A percentile compares a stretch with the other conserved stretches of the same genome.
These are phyloP conservation scores for Nineta flava DNA, from an alignment of 2,888 invertebrate species.

Conservation along the genomic window DNA sequence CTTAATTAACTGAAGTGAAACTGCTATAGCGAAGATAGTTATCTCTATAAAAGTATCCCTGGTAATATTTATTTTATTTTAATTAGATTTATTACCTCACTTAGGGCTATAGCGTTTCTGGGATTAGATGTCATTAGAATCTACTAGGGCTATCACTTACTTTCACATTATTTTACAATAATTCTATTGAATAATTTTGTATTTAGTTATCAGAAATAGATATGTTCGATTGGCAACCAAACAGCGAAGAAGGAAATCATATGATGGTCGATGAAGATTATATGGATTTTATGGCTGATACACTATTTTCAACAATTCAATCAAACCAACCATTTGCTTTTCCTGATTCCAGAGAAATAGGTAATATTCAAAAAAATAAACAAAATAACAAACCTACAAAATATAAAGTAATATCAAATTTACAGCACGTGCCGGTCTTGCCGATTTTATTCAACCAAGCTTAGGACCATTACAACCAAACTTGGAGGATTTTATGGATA, in stretches of 20 bases:
- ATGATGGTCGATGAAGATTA: conserved; percentile 77
- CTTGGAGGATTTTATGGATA: conserved; percentile 89
- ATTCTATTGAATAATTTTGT: too few species aligned
- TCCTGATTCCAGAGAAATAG: conserved; percentile 92
- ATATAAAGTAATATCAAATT: conserved; percentile 12
- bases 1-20: too few species aligned
- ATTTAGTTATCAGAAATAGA: conserved; percentile 51
- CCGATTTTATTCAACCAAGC: conserved; percentile 97
- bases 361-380: conserved; percentile 34
- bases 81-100: too few species aligned
- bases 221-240: conserved; percentile 53
- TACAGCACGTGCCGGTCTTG: conserved; percentile 69
- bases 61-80: too few species aligned
- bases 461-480: conserved; percentile 93
- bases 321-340: conserved; percentile 84
- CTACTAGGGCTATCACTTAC: too few species aligned
- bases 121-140: too few species aligned
- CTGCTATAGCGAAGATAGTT: too few species aligned
- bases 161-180: too few species aligned
- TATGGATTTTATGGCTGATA: conserved; percentile 78
- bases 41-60: too few species aligned
- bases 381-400: neutral
- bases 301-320: conserved; percentile 72
- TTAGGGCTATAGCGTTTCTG: too few species aligned
- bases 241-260: conserved; percentile 46